Evolutionary conservation across 2,888 invertebrate genomes (phyloP), one percentile per base, ranked within the genome.

Genomic region (Synergus gifuensis): DNA sequence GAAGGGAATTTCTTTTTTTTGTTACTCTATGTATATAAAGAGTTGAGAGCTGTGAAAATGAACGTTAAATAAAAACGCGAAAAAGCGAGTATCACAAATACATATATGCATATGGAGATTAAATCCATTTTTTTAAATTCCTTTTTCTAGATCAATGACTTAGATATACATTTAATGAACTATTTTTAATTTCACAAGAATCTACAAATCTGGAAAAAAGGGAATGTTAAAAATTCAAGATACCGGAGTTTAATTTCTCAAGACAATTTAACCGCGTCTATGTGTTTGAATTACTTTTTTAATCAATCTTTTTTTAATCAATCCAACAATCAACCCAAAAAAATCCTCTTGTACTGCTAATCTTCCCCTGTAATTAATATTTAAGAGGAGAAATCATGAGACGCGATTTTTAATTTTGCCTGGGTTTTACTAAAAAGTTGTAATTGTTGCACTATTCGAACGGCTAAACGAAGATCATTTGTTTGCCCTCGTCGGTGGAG

Each of bases 261-360:
- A 54, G 58, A 18, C 18, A 58, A 58, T 18, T 9, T 18, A 18
- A 58, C 9, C 8, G 4, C 28, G 22, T 22, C 28, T 69, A 9
- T 14, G 28, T 44, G 28, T 28, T 22, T 28, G 49, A 46, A 46
- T 69, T 46, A 8, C 46, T 14, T 69, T 28, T 69, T 49, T 58
- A 69, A 69, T 69, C 69, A 69, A 69, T 69, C 69, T n/a, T 14
- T 69, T 28, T 69, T 49, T 58, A 69, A 69, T 69, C 69, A 69
- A 69, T 69, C 69, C n/a, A n/a, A n/a, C n/a, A n/a, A n/a, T n/a
- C n/a, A n/a, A n/a, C 28, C 28, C 3, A 28, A 28, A 28, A 28
- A 28, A 28, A 28, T 36, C 36, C n/a, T 2, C 14, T 0, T n/a
- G 7, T 9, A 11, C 5, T 54, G 4, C 8, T 54, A n/a, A 54